These are phyloP conservation scores for Gopherus evgoodei DNA, from an alignment of 2,113 vertebrate species.

Conservation along the genomic window DNA sequence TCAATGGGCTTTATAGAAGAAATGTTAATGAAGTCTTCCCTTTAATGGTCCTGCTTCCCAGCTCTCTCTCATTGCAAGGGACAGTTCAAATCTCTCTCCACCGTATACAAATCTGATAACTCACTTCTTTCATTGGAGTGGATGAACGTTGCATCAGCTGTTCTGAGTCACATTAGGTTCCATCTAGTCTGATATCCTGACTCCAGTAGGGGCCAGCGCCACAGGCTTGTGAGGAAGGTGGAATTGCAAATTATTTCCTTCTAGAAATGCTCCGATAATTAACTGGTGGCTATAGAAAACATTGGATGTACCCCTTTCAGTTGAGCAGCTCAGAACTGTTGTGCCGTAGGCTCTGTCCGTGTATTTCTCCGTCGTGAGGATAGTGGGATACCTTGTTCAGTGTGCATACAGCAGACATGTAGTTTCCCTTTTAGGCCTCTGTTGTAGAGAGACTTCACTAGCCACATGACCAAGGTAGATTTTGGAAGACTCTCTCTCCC, in stretches of 20 bases:
- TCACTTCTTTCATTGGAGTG: background rate
- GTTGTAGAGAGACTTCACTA: background rate
- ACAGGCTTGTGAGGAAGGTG: background rate
- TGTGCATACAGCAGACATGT: background rate
- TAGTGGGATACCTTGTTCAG: background rate
- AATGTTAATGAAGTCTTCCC: background rate
- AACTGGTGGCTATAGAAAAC: background rate
- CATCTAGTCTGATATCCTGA: background rate
- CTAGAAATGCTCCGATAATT: background rate
- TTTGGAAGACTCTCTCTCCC: background rate
- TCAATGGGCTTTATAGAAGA: background rate
- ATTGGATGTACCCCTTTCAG: background rate
- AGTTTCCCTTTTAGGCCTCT: background rate
- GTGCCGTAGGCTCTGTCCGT: background rate
- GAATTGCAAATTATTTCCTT: background rate
- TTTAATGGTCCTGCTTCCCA: background rate
- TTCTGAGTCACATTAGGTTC: background rate
- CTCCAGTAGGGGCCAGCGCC: background rate
- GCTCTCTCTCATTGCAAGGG: background rate
- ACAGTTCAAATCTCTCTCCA: background rate
- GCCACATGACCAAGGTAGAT: background rate
- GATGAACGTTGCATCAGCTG: background rate
- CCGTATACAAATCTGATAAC: background rate
- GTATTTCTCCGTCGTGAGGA: background rate
- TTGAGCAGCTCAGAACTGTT: background rate